Conservation (phyloP, 2,888 invertebrate species). For the Miltochrista miniata region DNA sequence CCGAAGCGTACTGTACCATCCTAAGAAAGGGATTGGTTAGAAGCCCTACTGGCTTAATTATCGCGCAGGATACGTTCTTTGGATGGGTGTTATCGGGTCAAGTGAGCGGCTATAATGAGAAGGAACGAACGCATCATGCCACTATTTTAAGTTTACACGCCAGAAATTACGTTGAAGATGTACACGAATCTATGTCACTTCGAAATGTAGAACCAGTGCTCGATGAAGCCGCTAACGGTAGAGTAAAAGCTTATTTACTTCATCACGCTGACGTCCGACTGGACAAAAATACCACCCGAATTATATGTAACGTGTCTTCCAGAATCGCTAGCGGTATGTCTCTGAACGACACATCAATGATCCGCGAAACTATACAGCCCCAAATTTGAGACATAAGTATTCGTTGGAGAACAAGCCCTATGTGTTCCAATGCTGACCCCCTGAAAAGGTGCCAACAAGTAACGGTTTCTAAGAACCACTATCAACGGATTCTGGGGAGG, state of each 20-base stretch:
- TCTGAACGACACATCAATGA: slow-evolving; percentile 33
- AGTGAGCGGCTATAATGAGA: not conserved
- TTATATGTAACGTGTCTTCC: slow-evolving; percentile 24
- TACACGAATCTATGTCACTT: not conserved
- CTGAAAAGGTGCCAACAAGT: slow-evolving; percentile 38
- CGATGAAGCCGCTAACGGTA: not conserved
- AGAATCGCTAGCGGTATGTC: slow-evolving; percentile 13
- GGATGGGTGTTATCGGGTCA: not conserved
- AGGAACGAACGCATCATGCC: not conserved
- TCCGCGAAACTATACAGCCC: slow-evolving; percentile 29
- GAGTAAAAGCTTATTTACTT: slow-evolving; percentile 27
- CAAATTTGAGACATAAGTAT: slow-evolving; percentile 33
- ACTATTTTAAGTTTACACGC: not conserved
- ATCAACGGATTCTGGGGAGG: slow-evolving; percentile 13
- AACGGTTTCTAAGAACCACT: slow-evolving; percentile 15
- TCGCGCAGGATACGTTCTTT: not conserved
- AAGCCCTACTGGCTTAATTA: not conserved
- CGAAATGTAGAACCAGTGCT: not conserved
- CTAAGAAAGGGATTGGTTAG: not conserved
- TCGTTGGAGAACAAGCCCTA: slow-evolving; percentile 28
- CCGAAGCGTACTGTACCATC: not conserved
- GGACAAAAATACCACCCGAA: slow-evolving; percentile 30
- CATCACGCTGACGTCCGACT: slow-evolving; percentile 33
- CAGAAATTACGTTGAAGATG: not conserved
- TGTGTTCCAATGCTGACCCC: slow-evolving; percentile 35